Conservation (phyloP, 2,888 invertebrate species). For the Linnaemya tessellans region DNA sequence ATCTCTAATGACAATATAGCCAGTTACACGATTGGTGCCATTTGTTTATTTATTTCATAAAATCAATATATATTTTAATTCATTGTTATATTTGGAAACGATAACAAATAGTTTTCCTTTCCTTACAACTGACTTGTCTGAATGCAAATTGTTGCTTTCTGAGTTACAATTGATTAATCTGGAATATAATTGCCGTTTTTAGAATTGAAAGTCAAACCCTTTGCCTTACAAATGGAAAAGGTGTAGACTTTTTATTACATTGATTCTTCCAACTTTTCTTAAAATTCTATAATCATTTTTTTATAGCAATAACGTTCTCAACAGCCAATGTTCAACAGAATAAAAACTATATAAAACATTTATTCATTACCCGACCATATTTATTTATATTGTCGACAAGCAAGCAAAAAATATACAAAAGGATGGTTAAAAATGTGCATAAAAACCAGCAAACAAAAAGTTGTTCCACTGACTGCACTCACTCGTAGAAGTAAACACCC, state of each 20-base stretch:
- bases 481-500: conserved; percentile 45
- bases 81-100: no score
- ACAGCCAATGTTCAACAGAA: conserved; percentile 51
- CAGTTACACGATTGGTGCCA: no score
- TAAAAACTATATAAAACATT: conserved; percentile 61
- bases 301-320: conserved; percentile 55
- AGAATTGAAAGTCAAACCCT: no score
- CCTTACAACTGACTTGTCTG: no score
- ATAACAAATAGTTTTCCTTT: no score
- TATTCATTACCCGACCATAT: conserved; percentile 61
- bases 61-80: no score
- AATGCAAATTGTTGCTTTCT: no score
- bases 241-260: conserved; percentile 23
- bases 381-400: conserved; percentile 56
- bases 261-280: conserved; percentile 50
- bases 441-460: conserved; percentile 46
- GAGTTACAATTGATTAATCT: no score
- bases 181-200: no score
- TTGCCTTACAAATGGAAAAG: no score
- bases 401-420: conserved; percentile 38
- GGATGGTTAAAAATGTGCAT: conserved; percentile 30
- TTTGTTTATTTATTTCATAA: no score
- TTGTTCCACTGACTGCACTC: conserved; percentile 54
- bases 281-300: conserved; percentile 57
- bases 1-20: no score